Evolutionary conservation across 2,888 invertebrate genomes (phyloP).

Genomic region (Lutraria lutraria): DNA sequence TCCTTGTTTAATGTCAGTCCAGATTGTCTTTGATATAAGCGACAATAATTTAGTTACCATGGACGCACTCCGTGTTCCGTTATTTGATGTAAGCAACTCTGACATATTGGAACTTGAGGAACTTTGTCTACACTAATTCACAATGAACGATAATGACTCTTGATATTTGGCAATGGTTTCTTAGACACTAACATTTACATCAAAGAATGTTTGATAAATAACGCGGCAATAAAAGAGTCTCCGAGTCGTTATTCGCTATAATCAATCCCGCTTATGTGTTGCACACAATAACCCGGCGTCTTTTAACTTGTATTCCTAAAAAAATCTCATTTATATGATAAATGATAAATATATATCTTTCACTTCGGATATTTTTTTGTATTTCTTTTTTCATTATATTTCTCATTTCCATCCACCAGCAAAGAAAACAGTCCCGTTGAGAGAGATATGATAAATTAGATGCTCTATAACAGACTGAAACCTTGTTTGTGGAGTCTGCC

Average conservation of each 20-base stretch:
- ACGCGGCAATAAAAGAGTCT: background rate
- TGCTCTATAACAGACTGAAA: background rate
- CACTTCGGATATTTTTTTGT: background rate
- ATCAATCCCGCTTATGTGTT: background rate
- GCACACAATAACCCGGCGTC: background rate
- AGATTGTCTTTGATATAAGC: slow-evolving; percentile 13
- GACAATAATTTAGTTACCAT: slow-evolving; percentile 23
- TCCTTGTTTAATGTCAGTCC: slow-evolving; percentile 13
- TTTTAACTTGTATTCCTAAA: background rate
- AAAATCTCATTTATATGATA: background rate
- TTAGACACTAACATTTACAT: slow-evolving; percentile 20
- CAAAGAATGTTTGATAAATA: slow-evolving; percentile 22
- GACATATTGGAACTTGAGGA: slow-evolving; percentile 14
- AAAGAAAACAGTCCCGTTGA: background rate
- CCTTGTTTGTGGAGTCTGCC: background rate
- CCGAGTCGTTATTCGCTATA: background rate
- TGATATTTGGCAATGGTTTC: slow-evolving; percentile 24
- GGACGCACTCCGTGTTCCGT: background rate
- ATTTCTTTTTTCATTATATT: slow-evolving; percentile 3
- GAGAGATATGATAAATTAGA: background rate
- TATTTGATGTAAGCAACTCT: slow-evolving; percentile 35
- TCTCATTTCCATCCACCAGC: background rate
- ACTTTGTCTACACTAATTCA: slow-evolving; percentile 30
- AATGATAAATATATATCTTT: slow-evolving; percentile 12
- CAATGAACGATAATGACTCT: slow-evolving; percentile 17